Evolutionary conservation across 2,888 invertebrate genomes (phyloP).

Genomic region (Mylabris sibirica): DNA sequence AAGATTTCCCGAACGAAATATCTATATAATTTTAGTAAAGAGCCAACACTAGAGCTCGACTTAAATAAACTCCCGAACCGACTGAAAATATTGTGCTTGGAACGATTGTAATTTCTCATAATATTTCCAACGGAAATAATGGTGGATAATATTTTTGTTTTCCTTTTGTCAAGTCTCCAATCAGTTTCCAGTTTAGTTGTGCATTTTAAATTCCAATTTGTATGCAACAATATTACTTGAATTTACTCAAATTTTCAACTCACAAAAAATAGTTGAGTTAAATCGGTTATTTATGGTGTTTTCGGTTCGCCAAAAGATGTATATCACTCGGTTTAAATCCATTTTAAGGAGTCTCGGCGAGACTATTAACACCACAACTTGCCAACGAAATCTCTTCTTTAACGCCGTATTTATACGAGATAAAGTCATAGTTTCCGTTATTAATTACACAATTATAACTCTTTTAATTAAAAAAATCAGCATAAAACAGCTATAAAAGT

Average conservation of each 20-base stretch:
- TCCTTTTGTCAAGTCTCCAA: slow-evolving; percentile 11
- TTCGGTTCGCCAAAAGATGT: not conserved
- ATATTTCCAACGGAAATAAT: slow-evolving; percentile 30
- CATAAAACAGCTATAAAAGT: slow-evolving; percentile 50
- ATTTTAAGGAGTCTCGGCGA: slow-evolving; percentile 26
- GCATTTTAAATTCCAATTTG: too few species aligned
- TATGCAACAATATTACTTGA: not conserved
- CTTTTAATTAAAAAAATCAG: slow-evolving; percentile 55
- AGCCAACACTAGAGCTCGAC: slow-evolving; percentile 34
- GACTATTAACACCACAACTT: slow-evolving; percentile 36
- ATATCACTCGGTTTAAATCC: slow-evolving; percentile 26
- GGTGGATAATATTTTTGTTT: slow-evolving; percentile 35
- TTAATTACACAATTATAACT: slow-evolving; percentile 53
- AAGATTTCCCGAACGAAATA: slow-evolving; percentile 38
- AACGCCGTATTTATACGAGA: slow-evolving; percentile 44
- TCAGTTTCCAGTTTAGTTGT: not conserved
- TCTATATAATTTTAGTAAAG: slow-evolving; percentile 35
- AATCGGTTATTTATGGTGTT: not conserved
- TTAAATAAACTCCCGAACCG: slow-evolving; percentile 29
- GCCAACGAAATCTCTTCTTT: slow-evolving; percentile 23
- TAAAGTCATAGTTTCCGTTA: slow-evolving; percentile 47
- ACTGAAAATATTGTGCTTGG: slow-evolving; percentile 35
- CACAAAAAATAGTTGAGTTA: not conserved
- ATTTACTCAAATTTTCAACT: slow-evolving; percentile 32
- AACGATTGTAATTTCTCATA: slow-evolving; percentile 41